Evolutionary conservation across 2,797 vertebrate species (phyloP), one percentile per base, ranked within the genome.

Genomic region (Myotis pilosus): DNA sequence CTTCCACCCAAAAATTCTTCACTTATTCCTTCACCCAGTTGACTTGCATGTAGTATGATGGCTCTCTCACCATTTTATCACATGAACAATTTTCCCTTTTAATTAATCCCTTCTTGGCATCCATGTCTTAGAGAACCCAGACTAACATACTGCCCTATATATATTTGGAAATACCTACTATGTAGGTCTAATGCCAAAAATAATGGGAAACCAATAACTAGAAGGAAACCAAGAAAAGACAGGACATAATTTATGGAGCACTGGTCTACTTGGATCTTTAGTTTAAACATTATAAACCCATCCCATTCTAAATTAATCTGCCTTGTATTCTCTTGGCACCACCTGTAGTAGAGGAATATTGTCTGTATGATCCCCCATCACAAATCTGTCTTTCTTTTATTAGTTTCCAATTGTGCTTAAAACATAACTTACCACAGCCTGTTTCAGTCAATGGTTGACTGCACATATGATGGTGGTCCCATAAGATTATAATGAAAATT

Each of bases 281-380:
- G 8, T 64, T 83, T 41, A 78, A 4, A 89, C 23, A 69, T 95
- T 33, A 25, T 53, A 95, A 93, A 57, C 6, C 36, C 16, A 76
- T 82, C 19, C 25, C 49, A 95, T 62, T 75, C 38, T 89, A 86
- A 86, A 89, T 78, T 53, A 94, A 81, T 33, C 13, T 55, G 17
- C 33, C 9, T 49, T 78, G 71, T 51, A 7, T 33, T 19, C 30
- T 78, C 51, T 53, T 66, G 19, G 20, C 41, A 51, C 25, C 10
- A 38, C 22, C 6, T 92, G 6, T 72, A 23, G 20, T 92, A 75
- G 15, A 92, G 78, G 38, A 28, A 87, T 64, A 88, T 80, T 25
- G 28, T 76, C 30, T 38, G 10, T 90, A 41, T 95, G 64, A 71
- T 75, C 91, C 20, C 20, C 38, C 64, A 93, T 75, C 11, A 81